phyloP scores from a whole-genome alignment of 2,888 invertebrate species.

The Sphaerophoria taeniata region DNA sequence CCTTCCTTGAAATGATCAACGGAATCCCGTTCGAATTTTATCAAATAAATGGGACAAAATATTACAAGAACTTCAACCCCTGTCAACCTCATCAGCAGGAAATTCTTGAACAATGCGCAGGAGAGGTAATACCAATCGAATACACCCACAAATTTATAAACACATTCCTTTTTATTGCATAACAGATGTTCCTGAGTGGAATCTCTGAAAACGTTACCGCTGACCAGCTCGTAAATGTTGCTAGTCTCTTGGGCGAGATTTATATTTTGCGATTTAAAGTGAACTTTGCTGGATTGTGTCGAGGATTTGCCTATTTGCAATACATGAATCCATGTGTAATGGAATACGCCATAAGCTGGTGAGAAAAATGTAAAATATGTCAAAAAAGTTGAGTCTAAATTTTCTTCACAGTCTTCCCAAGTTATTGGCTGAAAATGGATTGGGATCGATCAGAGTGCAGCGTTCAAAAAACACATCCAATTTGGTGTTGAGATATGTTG shows the following conservation, averaged over 20 bases:
- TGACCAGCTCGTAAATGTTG: slow-evolving; percentile 76
- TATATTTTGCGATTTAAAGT: slow-evolving; percentile 79
- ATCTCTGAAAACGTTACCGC: slow-evolving; percentile 68
- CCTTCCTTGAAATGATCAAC: slow-evolving; percentile 17
- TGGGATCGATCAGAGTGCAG: slow-evolving; percentile 73
- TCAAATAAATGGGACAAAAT: slow-evolving; percentile 79
- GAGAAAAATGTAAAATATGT: slow-evolving; percentile 37
- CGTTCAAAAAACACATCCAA: slow-evolving; percentile 77
- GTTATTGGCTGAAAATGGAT: slow-evolving; percentile 42
- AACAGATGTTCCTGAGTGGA: slow-evolving; percentile 75
- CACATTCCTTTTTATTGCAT: too few species aligned
- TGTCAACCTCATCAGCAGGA: slow-evolving; percentile 51
- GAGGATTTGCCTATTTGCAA: slow-evolving; percentile 80
- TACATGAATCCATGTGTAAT: slow-evolving; percentile 75
- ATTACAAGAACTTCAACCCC: slow-evolving; percentile 69
- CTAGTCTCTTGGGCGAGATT: slow-evolving; percentile 77
- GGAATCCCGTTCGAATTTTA: slow-evolving; percentile 30
- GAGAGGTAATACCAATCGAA: slow-evolving; percentile 76
- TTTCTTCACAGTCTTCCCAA: slow-evolving; percentile 72
- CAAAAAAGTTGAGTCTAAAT: background rate
- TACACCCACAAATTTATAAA: background rate
- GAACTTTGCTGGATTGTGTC: slow-evolving; percentile 75
- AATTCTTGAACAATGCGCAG: slow-evolving; percentile 77
- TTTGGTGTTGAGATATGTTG: slow-evolving; percentile 73
- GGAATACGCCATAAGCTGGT: slow-evolving; percentile 75